Evolutionary conservation across 2,797 vertebrate species (phyloP), one percentile per base, ranked within the genome.

Genomic region (Malurus splendens): DNA sequence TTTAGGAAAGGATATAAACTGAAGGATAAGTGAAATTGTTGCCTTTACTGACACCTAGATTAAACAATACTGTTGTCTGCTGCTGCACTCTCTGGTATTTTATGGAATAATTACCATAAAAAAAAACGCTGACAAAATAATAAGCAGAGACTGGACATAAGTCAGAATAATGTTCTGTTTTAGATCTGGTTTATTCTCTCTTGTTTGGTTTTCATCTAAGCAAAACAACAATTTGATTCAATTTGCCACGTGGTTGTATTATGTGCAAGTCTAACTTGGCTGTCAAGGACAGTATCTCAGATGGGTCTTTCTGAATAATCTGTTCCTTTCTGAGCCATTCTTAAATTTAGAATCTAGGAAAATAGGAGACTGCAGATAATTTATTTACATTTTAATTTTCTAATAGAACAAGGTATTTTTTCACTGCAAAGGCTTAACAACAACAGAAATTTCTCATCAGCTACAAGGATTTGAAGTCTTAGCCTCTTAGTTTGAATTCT

Each of bases 271-370:
- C 91, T 93, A 47, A 38, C 62, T 78, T 71, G 38, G 19, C 62
- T 87, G 60, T 87, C 65, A 82, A 88, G 72, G 73, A 45, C 8
- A 23, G 9, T 25, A 47, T 74, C 73, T 81, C 48, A 64, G 7
- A 90, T 78, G 17, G 18, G 33, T 68, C 39, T 66, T 85, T 89
- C 48, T 75, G 41, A 83, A 74, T 62, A 83, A 85, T 67, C 76
- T 81, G 42, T 23, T 94, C 55, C 67, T 93, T 94, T 76, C 85
- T 89, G 50, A 86, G 62, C 55, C n/a, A n/a, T 64, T 68, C 33
- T 67, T 88, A 86, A 85, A 90, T 90, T 64, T 74, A 87, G 56
- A 54, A 87, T 84, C 61, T 62, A 77, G 32, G 70, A 73, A 61
- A 82, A 47, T 3, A n/a, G 16, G 18, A 77, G 25, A 7, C 61